Conservation (phyloP, 2,888 invertebrate genomes). For the Cryptophagus acutangulus region DNA sequence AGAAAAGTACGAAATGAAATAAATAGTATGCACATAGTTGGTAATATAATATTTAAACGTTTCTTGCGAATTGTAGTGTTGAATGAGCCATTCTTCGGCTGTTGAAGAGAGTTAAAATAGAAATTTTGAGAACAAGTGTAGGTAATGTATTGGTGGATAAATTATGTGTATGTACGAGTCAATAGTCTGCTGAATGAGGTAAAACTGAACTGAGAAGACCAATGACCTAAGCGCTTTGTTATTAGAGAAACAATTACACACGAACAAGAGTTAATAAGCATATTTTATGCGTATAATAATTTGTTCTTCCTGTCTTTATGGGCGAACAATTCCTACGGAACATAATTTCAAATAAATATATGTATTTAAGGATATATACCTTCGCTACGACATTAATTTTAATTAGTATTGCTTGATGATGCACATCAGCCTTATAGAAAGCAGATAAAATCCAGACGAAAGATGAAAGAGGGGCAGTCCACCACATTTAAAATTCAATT, state of each 20-base stretch:
- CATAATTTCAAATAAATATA: conserved; percentile 28
- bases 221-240: conserved; percentile 35
- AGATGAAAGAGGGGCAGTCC: background rate
- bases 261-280: conserved; percentile 37
- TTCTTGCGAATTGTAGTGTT: too few relatives aligned
- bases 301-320: conserved; percentile 35
- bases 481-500: conserved; percentile 1
- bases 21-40: too few relatives aligned
- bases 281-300: conserved; percentile 36
- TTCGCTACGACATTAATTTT: background rate
- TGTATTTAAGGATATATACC: conserved; percentile 13
- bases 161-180: too few relatives aligned
- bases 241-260: conserved; percentile 36
- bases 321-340: conserved; percentile 31
- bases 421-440: background rate
- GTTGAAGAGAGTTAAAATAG: too few relatives aligned
- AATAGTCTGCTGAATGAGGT: too few relatives aligned
- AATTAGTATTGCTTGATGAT: background rate
- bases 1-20: too few relatives aligned
- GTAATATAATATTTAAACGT: too few relatives aligned
- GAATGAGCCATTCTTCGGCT: too few relatives aligned
- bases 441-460: background rate
- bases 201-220: conserved; percentile 23
- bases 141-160: too few relatives aligned
- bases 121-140: too few relatives aligned